Conservation (phyloP, 2,797 vertebrate species). For the Oceanodroma leucorhoa region DNA sequence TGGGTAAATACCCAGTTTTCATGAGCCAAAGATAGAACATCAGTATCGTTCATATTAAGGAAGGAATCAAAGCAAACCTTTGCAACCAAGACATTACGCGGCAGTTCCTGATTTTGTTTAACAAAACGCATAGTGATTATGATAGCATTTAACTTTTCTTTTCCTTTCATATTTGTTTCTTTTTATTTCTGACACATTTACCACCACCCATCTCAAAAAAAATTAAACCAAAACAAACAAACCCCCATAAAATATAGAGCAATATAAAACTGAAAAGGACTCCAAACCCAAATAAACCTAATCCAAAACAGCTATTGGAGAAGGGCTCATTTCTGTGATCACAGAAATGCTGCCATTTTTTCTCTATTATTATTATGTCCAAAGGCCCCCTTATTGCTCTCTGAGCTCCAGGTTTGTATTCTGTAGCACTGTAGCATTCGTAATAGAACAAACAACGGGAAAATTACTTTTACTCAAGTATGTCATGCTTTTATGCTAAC, state of each 20-base stretch:
- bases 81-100: fast-evolving
- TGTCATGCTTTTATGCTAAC: not conserved
- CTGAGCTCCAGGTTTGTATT: not conserved
- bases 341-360: not conserved
- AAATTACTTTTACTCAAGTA: not conserved
- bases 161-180: not conserved
- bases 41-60: not conserved
- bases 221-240: not conserved
- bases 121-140: not conserved
- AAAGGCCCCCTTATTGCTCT: not conserved
- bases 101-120: not conserved
- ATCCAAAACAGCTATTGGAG: not conserved
- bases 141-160: not conserved
- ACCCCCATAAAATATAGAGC: not conserved
- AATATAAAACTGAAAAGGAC: not conserved
- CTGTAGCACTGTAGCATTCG: not conserved
- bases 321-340: not conserved
- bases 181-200: not conserved
- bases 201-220: not conserved
- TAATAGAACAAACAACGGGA: not conserved
- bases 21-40: not conserved
- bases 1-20: not conserved
- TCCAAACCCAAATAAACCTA: not conserved
- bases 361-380: not conserved
- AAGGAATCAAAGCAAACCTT: not conserved